These are phyloP conservation scores for Drosophila truncata DNA, from an alignment of 1,140 invertebrate species.

Conservation along the genomic window DNA sequence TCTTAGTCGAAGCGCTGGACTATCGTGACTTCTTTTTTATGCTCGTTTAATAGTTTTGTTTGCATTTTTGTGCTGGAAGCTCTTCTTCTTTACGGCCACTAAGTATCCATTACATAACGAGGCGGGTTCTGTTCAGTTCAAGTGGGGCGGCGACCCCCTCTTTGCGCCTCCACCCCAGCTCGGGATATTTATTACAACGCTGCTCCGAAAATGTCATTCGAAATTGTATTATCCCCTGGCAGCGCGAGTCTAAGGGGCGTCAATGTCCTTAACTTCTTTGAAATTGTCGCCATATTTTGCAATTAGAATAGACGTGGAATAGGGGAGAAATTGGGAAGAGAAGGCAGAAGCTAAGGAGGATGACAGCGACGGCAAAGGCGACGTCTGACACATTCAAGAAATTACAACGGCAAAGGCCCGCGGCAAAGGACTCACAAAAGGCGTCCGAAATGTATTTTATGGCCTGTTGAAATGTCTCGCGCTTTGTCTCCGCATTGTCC, in stretches of 20 bases:
- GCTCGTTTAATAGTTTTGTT: conserved; percentile 63
- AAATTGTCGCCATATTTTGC: conserved; percentile 82
- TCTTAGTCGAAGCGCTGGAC: neutral
- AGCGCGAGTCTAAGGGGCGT: conserved; percentile 48
- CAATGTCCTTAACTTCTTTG: conserved; percentile 78
- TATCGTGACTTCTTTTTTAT: conserved; percentile 25
- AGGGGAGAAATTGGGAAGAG: neutral
- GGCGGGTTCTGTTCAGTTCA: conserved; percentile 38
- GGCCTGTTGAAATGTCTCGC: conserved; percentile 75
- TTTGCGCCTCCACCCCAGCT: neutral
- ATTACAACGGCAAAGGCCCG: conserved; percentile 73
- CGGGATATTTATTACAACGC: conserved; percentile 60
- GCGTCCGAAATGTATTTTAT: conserved; percentile 77
- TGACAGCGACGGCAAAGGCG: conserved; percentile 28
- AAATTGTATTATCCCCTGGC: conserved; percentile 81
- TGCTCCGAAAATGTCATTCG: conserved; percentile 68
- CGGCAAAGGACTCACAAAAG: conserved; percentile 58
- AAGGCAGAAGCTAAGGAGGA: conserved; percentile 13
- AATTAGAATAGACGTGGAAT: conserved; percentile 66
- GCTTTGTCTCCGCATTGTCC: conserved; percentile 40
- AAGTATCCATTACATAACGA: conserved; percentile 68
- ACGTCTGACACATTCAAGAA: conserved; percentile 77
- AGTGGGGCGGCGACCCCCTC: conserved; percentile 28
- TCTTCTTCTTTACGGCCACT: conserved; percentile 44
- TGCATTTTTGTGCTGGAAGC: conserved; percentile 59